Evolutionary conservation across 2,797 vertebrate species (phyloP).

Genomic region (Spea hammondii): DNA sequence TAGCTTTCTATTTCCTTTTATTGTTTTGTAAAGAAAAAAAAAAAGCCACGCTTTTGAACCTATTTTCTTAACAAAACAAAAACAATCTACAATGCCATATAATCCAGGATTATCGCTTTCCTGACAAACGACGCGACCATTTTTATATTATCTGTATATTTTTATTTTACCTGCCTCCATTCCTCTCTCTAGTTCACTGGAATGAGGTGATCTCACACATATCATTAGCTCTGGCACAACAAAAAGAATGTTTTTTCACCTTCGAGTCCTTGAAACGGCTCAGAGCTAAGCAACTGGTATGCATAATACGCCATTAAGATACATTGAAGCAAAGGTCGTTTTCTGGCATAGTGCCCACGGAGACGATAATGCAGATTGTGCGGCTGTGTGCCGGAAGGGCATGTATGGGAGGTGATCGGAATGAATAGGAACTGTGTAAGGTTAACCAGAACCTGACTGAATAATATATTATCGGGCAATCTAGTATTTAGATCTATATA

Average conservation of each 20-base stretch:
- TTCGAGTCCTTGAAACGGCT: constrained; percentile 14
- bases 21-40: too few relatives aligned
- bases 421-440: constrained; percentile 1
- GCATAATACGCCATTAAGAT: constrained; percentile 26
- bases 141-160: too few relatives aligned
- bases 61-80: too few relatives aligned
- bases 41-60: too few relatives aligned
- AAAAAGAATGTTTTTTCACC: constrained; percentile 3
- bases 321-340: not conserved
- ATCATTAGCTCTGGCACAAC: constrained; percentile 7
- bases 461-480: not conserved
- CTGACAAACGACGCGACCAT: too few relatives aligned
- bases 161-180: too few relatives aligned
- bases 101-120: too few relatives aligned
- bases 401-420: constrained; percentile 2
- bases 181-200: not conserved
- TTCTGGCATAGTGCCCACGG: constrained; percentile 5
- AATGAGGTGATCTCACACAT: constrained; percentile 4
- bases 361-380: constrained; percentile 2
- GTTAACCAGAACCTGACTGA: constrained; percentile 9
- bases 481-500: too few relatives aligned
- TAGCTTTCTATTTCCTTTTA: too few relatives aligned
- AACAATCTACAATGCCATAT: too few relatives aligned
- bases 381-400: not conserved
- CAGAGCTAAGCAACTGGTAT: constrained; percentile 10